A percentile compares a stretch with the other conserved stretches of the same genome.
Evolutionary conservation across 2,797 vertebrate species (phyloP).

Genomic region (Karalla daura): DNA sequence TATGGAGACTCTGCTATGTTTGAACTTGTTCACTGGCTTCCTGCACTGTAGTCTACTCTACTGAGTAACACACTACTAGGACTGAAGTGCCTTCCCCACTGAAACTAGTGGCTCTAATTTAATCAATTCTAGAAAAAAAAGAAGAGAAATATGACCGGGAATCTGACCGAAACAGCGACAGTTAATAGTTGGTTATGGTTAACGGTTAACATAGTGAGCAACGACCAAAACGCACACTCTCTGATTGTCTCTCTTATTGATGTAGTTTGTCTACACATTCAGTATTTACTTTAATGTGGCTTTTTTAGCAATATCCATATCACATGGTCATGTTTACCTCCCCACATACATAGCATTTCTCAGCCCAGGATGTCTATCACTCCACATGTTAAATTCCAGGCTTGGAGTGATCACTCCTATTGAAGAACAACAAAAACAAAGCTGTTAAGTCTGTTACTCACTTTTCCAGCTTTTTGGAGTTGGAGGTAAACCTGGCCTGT

Average conservation of each 20-base stretch:
- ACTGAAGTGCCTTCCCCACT: not conserved
- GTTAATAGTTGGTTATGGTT: too few relatives aligned
- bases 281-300: not conserved
- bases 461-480: slow-evolving; percentile 78
- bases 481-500: slow-evolving; percentile 80
- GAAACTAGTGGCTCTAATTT: not conserved
- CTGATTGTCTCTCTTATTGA: not conserved
- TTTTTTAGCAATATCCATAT: not conserved
- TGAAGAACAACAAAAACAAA: not conserved
- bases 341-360: not conserved
- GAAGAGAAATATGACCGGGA: too few relatives aligned
- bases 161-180: not conserved
- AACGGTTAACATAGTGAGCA: not conserved
- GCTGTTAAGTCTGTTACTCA: slow-evolving; percentile 64
- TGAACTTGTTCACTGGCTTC: slow-evolving; percentile 61
- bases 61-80: not conserved
- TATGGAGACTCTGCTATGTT: slow-evolving; percentile 42
- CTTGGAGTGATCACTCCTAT: not conserved
- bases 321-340: not conserved
- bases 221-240: not conserved
- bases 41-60: not conserved
- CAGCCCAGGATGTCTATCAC: not conserved
- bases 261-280: not conserved
- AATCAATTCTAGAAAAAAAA: too few relatives aligned
- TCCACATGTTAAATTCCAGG: too few relatives aligned